Evolutionary conservation across 1,140 invertebrate species (phyloP), one percentile per base, ranked within the genome.

Genomic region (Monomorium pharaonis): DNA sequence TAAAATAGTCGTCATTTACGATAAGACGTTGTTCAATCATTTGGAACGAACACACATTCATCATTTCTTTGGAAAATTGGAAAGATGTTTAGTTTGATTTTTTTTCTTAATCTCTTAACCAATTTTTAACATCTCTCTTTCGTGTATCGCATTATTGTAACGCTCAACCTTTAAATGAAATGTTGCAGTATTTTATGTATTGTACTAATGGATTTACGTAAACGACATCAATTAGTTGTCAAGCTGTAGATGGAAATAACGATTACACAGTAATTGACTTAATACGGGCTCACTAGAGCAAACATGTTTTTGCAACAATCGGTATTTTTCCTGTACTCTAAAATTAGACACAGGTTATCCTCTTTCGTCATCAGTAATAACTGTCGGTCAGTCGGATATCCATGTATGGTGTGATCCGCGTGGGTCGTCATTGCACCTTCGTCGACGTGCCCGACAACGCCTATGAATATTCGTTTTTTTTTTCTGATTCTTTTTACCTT

Each of bases 351-450:
- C 76, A 44, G 30, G 62, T 60, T 84, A 86, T 84, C 33, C 33
- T 47, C 65, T 88, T 84, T 88, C 87, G 85, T 84, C 87, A 86
- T 62, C 49, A n/a, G n/a, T 62, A 77, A 63, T 62, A 86, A 77
- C 77, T 70, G 85, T 14, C 69, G 77, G 21, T 86, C 77, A 86
- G 62, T 86, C 21, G 63, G 63, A 86, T 84, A 77, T 76, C 87
- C 85, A 86, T 84, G 27, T 88, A 76, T 12, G 63, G 87, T 49
- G 47, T 30, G 47, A 88, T 63, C 2, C 54, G 85, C 72, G 87
- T 88, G 33, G 87, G 85, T 65, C 75, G 84, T 67, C 9, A 7
- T 67, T 85, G 75, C 84, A 85, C 58, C 78, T 86, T 63, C 85
- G 65, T 51, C 70, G 65, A 86, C 62, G 85, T 83, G 76, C 30